phyloP scores from a whole-genome alignment of 1,140 invertebrate species.

The Teleogryllus occipitalis region DNA sequence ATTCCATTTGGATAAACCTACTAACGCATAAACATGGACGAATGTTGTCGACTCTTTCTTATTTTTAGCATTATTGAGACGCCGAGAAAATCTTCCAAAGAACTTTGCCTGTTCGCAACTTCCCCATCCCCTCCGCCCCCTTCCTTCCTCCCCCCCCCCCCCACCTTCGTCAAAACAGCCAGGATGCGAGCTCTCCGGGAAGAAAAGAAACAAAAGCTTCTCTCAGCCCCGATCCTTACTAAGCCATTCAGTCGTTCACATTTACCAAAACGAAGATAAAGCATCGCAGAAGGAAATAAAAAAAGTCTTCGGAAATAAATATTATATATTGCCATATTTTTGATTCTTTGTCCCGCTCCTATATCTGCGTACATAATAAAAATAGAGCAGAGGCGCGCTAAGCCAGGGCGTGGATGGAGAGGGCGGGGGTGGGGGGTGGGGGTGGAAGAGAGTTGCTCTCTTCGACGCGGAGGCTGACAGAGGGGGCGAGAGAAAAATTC shows the following conservation, averaged over 20 bases:
- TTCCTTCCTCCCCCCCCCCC: too few relatives aligned
- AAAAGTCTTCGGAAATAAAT: slow-evolving; percentile 1
- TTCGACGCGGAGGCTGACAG: neutral
- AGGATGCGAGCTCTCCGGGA: neutral
- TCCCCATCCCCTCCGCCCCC: too few relatives aligned
- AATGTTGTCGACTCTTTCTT: too few relatives aligned
- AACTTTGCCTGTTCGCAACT: too few relatives aligned
- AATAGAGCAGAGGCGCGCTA: neutral
- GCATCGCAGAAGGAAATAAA: neutral
- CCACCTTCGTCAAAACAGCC: neutral
- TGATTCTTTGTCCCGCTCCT: neutral
- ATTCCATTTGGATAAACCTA: too few relatives aligned
- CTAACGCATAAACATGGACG: too few relatives aligned
- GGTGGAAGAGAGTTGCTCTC: neutral
- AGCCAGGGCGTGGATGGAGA: neutral
- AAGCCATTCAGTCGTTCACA: neutral
- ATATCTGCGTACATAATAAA: slow-evolving; percentile 13
- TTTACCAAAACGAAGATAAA: neutral
- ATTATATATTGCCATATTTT: slow-evolving; percentile 13
- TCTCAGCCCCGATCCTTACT: neutral
- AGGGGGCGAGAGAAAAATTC: neutral
- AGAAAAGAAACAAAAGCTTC: neutral
- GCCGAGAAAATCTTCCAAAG: too few relatives aligned
- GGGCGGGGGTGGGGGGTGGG: neutral
- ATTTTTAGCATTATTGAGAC: too few relatives aligned